Base-by-base conservation (phyloP, 1,140 invertebrate species). In the Akabosia matsudoensis region DNA sequence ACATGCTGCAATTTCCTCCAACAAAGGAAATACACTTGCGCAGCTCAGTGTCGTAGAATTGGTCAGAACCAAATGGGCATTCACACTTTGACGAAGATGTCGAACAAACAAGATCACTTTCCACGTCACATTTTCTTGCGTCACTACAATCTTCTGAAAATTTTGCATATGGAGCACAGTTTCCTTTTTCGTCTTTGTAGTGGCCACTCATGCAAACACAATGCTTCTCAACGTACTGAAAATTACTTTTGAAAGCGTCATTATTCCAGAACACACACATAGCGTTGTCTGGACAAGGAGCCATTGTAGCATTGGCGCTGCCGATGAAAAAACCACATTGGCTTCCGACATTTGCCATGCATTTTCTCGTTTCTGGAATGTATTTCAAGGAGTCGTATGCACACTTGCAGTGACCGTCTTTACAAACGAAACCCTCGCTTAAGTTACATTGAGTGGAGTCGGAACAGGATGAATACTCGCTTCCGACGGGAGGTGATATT, bases 1-100 rank as follows among this genome's bases (percentile, higher is more conserved):
- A 33, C 72, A 67, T 77, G 1, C 71, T 72, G 37, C 76, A 77
- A 28, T 64, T 73, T 13, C 33, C 56, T 18, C 76, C 76, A 24
- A 51, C 76, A 45, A 67, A 56, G 33, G 76, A 73, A 33, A 77
- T 74, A 37, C 76, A 77, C 28, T 73, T 73, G 52, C 61, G 18
- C 56, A 33, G 51, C 0, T 31, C 33, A 7, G 28, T 22, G 13
- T 77, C 76, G 22, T 67, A 77, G 30, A 16, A 72, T 31, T 77
- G 76, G 30, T 72, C 70, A 2, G 71, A 28, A 1, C 4, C 28
- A 37, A 67, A 72, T 37, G 70, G 37, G 45, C 76, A 77, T 34
- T 74, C 13, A 52, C 76, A 77, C 26, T n/a, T 70, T 30, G 61
- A 28, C 13, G 61, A 30, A 7, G 61, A 4, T 30, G 61, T 2